phyloP scores from a whole-genome alignment of 2,888 invertebrate genomes.

The Pollenia amentaria region DNA sequence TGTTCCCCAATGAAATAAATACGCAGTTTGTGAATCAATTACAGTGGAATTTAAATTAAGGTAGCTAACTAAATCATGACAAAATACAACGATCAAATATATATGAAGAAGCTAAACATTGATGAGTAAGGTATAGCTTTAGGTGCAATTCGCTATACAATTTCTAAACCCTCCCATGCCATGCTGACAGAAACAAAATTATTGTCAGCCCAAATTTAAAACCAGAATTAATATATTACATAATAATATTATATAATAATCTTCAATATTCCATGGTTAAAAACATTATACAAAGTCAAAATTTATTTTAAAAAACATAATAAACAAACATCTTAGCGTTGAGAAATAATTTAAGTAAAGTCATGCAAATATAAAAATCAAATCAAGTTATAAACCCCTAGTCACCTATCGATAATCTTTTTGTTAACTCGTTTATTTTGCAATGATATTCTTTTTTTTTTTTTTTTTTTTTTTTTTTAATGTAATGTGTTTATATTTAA shows the following conservation, averaged over 20 bases:
- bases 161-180: slow-evolving; percentile 5
- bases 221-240: background rate
- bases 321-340: no score
- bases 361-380: no score
- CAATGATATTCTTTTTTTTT: no score
- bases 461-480: no score
- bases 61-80: background rate
- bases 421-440: no score
- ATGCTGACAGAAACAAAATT: background rate
- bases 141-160: background rate
- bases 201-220: background rate
- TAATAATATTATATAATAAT: background rate
- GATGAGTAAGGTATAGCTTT: background rate
- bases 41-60: slow-evolving; percentile 1
- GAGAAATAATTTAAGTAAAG: no score
- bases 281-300: no score
- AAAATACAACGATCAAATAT: background rate
- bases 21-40: background rate
- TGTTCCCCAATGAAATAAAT: background rate
- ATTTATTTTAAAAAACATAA: no score
- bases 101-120: background rate
- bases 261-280: background rate
- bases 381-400: no score
- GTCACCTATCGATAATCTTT: no score
- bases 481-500: no score